Base-by-base conservation (phyloP, 2,888 invertebrate species). In the Ferdinandea cuprea region DNA sequence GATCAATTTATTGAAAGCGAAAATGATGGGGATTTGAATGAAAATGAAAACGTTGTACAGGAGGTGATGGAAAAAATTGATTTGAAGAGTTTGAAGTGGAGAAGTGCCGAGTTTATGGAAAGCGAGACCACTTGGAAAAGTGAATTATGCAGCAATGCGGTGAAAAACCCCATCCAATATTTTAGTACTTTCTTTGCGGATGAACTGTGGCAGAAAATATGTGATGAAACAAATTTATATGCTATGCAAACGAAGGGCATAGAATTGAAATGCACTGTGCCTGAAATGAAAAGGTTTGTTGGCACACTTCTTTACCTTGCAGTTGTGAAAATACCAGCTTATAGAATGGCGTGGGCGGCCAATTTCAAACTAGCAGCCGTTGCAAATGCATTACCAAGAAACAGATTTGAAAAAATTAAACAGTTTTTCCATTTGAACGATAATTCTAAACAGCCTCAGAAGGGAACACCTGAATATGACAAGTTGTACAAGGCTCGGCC, bases 51-150 rank as follows among this genome's bases (percentile, higher is more conserved):
- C 28, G 63, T 68, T 63, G 37, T 58, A 65, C 79, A 80, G 72
- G 77, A 73, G 54, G 72, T 63, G 58, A 68, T 48, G 61, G 73
- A 85, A 56, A 73, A 85, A 81, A 85, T 81, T 66, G 73, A 85
- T 80, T 77, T 85, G 52, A 30, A 80, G 25, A 80, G 77, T 77
- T 81, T 85, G 63, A 69, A 56, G 54, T 85, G 80, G 73, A 85
- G 79, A 58, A 85, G 83, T 77, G 73, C 65, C 44, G 78, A 72
- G 61, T 21, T 78, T 28, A 74, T 63, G 58, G 63, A 72, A 79
- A 58, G 81, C 48, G 68, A 85, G 37, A 68, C 63, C 37, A 50
- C n/a, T 42, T 78, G 78, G 81, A 61, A 81, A 74, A 54, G 58
- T 37, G 52, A 83, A 85, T 30, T 78, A 46, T 35, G 44, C 32